Conservation (phyloP, 1,140 invertebrate species). For the Tribolium madens region DNA sequence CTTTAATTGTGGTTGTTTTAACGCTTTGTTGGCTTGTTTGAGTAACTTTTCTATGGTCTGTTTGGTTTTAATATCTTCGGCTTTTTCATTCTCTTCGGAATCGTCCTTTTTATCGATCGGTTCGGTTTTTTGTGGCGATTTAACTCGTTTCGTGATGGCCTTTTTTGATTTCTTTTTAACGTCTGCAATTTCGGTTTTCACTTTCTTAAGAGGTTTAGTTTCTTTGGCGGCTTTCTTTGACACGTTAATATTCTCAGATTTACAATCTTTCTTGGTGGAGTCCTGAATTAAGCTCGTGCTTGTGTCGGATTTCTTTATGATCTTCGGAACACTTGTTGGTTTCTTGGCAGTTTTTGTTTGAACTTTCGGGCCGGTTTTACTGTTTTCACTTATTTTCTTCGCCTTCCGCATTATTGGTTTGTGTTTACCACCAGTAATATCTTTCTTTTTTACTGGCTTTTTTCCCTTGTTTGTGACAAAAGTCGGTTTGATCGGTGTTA, state of each 20-base stretch:
- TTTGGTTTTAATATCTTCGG: constrained; percentile 20
- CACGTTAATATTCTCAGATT: constrained; percentile 23
- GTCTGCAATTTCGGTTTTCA: constrained; percentile 34
- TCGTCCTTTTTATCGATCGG: too few species aligned
- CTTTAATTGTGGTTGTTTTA: constrained; percentile 38
- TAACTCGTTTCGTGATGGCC: constrained; percentile 4
- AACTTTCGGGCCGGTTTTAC: constrained; percentile 46
- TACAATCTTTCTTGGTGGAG: constrained; percentile 29
- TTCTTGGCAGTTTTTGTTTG: constrained; percentile 56
- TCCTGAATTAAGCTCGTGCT: constrained; percentile 8
- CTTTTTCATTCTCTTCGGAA: not conserved
- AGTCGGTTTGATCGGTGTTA: constrained; percentile 61
- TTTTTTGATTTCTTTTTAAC: constrained; percentile 20
- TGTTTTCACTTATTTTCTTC: constrained; percentile 16
- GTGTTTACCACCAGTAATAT: constrained; percentile 16
- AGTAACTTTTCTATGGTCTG: constrained; percentile 50
- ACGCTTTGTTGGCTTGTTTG: constrained; percentile 49
- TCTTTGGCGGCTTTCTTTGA: constrained; percentile 27
- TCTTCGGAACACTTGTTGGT: constrained; percentile 43
- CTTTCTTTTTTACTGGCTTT: constrained; percentile 18
- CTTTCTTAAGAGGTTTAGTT: constrained; percentile 35
- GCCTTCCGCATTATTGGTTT: constrained; percentile 8
- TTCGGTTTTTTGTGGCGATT: constrained; percentile 18
- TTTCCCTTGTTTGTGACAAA: constrained; percentile 1
- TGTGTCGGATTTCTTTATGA: constrained; percentile 26